Evolutionary conservation across 2,888 invertebrate genomes (phyloP).

Genomic region (Trilocha varians): DNA sequence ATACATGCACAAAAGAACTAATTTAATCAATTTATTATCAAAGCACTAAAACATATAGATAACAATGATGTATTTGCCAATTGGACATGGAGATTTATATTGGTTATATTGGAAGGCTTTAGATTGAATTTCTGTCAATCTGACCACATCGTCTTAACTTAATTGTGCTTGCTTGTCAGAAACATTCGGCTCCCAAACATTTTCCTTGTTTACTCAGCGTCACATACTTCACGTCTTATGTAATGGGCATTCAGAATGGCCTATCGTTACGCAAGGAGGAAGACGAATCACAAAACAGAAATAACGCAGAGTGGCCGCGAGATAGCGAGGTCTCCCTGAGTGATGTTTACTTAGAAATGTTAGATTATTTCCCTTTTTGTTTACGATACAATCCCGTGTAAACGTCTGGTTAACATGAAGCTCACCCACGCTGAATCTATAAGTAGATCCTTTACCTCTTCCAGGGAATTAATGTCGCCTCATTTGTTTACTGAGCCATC

Average conservation of each 20-base stretch:
- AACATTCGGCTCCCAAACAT: neutral
- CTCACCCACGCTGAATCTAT: slow-evolving; percentile 10
- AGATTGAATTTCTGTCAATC: no score
- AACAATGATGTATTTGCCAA: no score
- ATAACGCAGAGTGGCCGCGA: neutral
- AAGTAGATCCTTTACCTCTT: slow-evolving; percentile 2
- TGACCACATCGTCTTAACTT: no score
- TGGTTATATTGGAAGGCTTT: no score
- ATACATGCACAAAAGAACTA: no score
- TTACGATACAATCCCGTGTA: slow-evolving; percentile 1
- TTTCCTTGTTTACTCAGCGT: neutral
- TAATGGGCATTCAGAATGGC: neutral
- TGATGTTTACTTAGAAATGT: neutral
- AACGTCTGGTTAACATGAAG: slow-evolving; percentile 14
- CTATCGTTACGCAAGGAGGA: neutral
- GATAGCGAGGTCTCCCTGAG: neutral
- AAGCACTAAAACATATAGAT: no score
- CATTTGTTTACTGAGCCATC: neutral
- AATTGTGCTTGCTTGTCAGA: no score
- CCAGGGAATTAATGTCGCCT: neutral
- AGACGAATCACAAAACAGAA: neutral
- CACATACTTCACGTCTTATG: neutral
- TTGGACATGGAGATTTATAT: no score
- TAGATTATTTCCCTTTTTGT: slow-evolving; percentile 1
- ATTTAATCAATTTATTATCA: no score